phyloP scores from a whole-genome alignment of 2,797 vertebrate species.

The Atherinosoma microstoma region DNA sequence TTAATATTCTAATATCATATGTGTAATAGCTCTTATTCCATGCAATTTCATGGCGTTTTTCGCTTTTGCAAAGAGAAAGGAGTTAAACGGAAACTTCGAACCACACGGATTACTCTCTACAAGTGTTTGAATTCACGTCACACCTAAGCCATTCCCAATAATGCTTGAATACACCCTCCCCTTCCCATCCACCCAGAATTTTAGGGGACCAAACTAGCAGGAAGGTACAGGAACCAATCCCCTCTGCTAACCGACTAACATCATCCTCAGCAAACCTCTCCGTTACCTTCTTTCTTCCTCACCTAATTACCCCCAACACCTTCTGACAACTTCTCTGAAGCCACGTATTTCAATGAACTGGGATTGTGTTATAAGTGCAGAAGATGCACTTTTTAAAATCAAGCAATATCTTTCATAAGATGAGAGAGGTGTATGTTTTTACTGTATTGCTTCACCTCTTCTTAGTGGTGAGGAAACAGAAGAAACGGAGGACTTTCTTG shows the following conservation, averaged over 20 bases:
- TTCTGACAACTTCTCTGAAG: conserved; percentile 25
- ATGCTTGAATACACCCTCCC: conserved; percentile 39
- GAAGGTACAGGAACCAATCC: conserved; percentile 23
- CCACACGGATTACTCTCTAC: conserved; percentile 34
- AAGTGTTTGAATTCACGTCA: conserved; percentile 58
- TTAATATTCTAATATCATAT: conserved; percentile 6
- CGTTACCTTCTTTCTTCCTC: conserved; percentile 4
- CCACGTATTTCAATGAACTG: conserved; percentile 33
- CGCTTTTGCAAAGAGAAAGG: conserved; percentile 10
- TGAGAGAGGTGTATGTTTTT: background rate
- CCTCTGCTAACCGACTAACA: conserved; percentile 14
- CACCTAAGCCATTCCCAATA: conserved; percentile 56
- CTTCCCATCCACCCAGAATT: conserved; percentile 39
- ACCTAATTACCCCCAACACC: background rate
- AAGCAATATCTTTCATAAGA: background rate
- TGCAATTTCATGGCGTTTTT: background rate
- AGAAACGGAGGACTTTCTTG: no score
- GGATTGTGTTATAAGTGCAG: background rate
- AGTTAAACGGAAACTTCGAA: conserved; percentile 31
- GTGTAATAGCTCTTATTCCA: background rate
- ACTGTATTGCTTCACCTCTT: no score
- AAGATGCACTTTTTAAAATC: background rate
- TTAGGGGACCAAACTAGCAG: conserved; percentile 51
- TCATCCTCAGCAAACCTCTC: no score
- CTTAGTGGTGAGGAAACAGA: no score